These are phyloP conservation scores for Tangara arthus DNA, from an alignment of 2,797 vertebrate species.

Conservation along the genomic window DNA sequence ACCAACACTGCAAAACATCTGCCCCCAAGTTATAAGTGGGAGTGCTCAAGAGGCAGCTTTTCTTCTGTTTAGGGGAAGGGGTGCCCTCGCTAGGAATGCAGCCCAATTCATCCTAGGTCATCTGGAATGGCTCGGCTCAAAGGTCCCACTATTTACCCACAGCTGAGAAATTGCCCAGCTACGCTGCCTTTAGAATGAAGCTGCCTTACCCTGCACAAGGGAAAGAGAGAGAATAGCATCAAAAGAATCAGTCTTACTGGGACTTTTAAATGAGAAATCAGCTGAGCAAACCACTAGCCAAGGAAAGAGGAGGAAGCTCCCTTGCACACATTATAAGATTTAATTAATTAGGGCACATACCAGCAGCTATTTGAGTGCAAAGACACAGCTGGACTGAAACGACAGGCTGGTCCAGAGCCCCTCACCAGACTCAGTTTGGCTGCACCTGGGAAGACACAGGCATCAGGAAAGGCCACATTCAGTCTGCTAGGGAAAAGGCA, in stretches of 20 bases:
- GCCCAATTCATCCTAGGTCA: background rate
- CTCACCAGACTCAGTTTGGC: background rate
- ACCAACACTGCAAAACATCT: background rate
- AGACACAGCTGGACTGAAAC: accelerated
- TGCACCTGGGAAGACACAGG: background rate
- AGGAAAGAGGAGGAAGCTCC: background rate
- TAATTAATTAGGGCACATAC: background rate
- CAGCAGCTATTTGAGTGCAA: background rate
- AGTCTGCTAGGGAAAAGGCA: background rate
- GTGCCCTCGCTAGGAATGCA: background rate
- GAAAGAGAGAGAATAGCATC: background rate
- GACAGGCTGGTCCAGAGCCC: background rate
- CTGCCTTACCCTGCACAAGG: background rate
- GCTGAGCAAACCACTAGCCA: background rate
- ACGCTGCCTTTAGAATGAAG: background rate
- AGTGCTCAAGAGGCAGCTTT: background rate
- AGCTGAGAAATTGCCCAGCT: background rate
- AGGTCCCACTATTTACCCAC: background rate
- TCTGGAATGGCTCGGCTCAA: background rate
- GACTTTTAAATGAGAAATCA: background rate
- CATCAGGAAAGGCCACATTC: accelerated
- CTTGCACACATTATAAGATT: background rate
- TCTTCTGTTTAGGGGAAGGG: background rate
- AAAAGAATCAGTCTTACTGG: background rate
- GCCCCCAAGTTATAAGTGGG: background rate